Percentiles rank a stretch among this genome's conserved stretches.
These are phyloP conservation scores for Epizoanthus ramosus DNA, from an alignment of 92 coral and sea anemone species.

Conservation along the genomic window DNA sequence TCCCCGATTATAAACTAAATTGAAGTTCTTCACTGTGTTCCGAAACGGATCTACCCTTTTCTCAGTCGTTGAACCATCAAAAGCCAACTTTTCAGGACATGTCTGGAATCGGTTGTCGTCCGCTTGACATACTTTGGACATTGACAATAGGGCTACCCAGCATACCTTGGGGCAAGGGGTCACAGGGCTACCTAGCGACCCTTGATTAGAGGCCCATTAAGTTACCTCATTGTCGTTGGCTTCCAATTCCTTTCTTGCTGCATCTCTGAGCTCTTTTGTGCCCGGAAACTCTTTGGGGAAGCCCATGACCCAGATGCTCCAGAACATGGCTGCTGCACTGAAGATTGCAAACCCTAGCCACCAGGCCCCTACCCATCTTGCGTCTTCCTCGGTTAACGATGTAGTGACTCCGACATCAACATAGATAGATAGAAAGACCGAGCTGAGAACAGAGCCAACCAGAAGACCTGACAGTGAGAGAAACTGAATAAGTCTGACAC, in stretches of 20 bases:
- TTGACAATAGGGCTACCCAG: no score
- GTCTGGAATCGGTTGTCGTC: no score
- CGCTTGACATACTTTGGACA: no score
- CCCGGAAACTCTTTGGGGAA: slow-evolving; percentile 59
- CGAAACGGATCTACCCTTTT: no score
- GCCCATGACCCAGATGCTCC: slow-evolving; percentile 59
- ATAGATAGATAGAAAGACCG: slow-evolving; percentile 47
- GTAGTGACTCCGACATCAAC: slow-evolving; percentile 66
- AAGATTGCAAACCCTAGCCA: slow-evolving; percentile 68
- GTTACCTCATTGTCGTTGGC: not conserved
- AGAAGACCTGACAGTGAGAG: slow-evolving; percentile 43
- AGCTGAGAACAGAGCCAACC: slow-evolving; percentile 55
- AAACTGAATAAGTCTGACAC: no score
- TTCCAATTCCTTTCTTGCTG: not conserved
- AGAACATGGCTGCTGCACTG: slow-evolving; percentile 47
- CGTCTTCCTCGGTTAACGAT: slow-evolving; percentile 48
- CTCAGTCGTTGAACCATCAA: no score
- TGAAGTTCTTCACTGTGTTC: no score
- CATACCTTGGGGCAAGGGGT: no score
- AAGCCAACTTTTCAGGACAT: no score
- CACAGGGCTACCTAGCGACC: no score
- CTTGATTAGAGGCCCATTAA: not conserved
- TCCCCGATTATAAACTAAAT: no score
- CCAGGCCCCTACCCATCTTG: slow-evolving; percentile 77
- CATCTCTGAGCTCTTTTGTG: not conserved